Conservation (phyloP, 2,888 invertebrate species). For the Cyrtodaria siliqua region DNA sequence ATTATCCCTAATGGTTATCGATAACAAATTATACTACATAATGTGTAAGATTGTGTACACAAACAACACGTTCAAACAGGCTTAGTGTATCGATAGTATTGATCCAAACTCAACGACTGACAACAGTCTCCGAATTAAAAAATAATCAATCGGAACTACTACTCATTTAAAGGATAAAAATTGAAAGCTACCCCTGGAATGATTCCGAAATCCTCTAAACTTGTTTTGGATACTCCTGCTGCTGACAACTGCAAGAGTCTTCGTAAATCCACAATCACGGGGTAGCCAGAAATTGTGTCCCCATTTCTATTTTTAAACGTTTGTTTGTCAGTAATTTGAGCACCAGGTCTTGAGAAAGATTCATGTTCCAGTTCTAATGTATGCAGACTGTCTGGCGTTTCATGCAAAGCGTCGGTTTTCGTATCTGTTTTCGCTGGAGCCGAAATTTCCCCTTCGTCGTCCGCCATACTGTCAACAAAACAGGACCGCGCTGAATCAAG, state of each 20-base stretch:
- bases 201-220: conserved; percentile 57
- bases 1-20: no score
- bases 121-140: no score
- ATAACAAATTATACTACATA: no score
- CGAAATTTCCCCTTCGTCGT: conserved; percentile 40
- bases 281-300: conserved; percentile 69
- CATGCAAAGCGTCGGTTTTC: conserved; percentile 17
- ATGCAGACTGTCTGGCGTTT: neutral
- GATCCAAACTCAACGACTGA: no score
- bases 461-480: conserved; percentile 81
- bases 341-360: conserved; percentile 72
- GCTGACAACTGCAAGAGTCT: conserved; percentile 72
- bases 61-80: no score
- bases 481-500: conserved; percentile 73
- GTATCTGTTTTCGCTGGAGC: neutral
- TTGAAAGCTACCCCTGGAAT: conserved; percentile 68
- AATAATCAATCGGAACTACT: no score
- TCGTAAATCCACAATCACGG: conserved; percentile 80
- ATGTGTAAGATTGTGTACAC: no score
- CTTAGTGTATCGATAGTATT: no score
- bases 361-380: conserved; percentile 53
- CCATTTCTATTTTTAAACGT: conserved; percentile 74
- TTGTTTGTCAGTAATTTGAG: conserved; percentile 75
- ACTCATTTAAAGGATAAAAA: no score
- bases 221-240: conserved; percentile 49